These are phyloP conservation scores for Ranitomeya imitator DNA, from an alignment of 2,113 vertebrate genomes.

Conservation along the genomic window DNA sequence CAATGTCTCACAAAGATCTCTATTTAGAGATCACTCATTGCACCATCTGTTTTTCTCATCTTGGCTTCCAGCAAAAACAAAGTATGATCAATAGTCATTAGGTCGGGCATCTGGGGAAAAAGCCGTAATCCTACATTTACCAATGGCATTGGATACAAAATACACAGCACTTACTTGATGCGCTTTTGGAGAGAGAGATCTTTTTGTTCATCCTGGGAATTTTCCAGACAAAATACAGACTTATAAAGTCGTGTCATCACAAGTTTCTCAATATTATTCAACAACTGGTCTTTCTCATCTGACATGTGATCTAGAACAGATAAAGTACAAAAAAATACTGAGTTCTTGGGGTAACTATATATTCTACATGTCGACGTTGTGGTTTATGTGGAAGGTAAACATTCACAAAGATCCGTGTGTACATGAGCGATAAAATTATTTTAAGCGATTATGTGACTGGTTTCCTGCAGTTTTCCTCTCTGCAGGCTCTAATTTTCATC, in stretches of 20 bases:
- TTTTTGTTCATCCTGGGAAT: conserved; percentile 77
- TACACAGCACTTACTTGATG: conserved; percentile 68
- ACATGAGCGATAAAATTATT: too few relatives aligned
- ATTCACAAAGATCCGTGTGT: too few relatives aligned
- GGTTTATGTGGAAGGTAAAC: too few relatives aligned
- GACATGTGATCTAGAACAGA: conserved; percentile 68
- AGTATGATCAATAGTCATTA: conserved; percentile 21
- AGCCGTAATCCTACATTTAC: background rate
- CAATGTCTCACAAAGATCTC: conserved; percentile 5
- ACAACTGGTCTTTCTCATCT: conserved; percentile 69
- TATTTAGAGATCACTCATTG: conserved; percentile 5
- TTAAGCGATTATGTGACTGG: too few relatives aligned
- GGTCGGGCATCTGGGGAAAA: background rate
- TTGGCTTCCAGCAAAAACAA: conserved; percentile 22
- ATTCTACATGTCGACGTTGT: background rate
- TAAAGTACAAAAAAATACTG: background rate
- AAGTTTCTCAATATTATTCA: conserved; percentile 80
- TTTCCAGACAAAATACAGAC: conserved; percentile 79
- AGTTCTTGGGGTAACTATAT: background rate
- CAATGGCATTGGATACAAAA: background rate
- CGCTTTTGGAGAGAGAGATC: conserved; percentile 75
- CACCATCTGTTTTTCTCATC: conserved; percentile 16
- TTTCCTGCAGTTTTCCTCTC: too few relatives aligned
- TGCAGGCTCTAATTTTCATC: too few relatives aligned
- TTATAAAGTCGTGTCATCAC: conserved; percentile 80